Base-by-base conservation (phyloP, 2,113 vertebrate species). In the Trichechus manatus region DNA sequence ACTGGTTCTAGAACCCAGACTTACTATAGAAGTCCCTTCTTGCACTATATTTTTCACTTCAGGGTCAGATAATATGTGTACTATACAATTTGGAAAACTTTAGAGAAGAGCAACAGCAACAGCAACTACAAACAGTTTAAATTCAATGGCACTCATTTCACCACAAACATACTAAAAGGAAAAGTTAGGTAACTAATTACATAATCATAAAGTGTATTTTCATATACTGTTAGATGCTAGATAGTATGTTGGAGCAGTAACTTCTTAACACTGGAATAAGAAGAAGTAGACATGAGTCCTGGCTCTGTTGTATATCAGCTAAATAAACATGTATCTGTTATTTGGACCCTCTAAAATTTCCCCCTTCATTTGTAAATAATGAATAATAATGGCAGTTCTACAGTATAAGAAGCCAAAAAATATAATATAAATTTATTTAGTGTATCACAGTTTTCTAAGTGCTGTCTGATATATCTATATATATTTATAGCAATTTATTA, bases 391-490 rank as follows among this genome's bases (percentile, higher is more conserved):
- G 25, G 17, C 1, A 3, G n/a, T 66, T 72, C 13, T 87, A 2
- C 6, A 8, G 29, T 53, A 63, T 27, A 87, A 85, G 5, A 85
- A 87, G 56, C 11, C 4, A 82, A 66, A n/a, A 94, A 66, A 47
- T 70, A 82, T 82, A 36, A 25, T 66, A n/a, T 9, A 86, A 68
- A 33, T 64, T 80, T 36, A 19, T 86, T 84, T 79, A 88, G 1
- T n/a, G 1, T 74, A 23, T 33, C 33, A 56, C 50, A 44, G 29
- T 96, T 94, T 91, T 79, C 23, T 53, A 95, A 94, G 78, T 36
- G 4, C 2, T 36, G 14, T 90, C 25, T 10, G 64, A 78, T 77
- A 44, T 4, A 78, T 56, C 25, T 36, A 47, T 8, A 31, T 23
- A 75, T 29, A 47, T 56, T 56, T 25, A 84, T 15, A 89, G 0